phyloP scores from a whole-genome alignment of 1,140 invertebrate species.

The Tetragonula clypearis region DNA sequence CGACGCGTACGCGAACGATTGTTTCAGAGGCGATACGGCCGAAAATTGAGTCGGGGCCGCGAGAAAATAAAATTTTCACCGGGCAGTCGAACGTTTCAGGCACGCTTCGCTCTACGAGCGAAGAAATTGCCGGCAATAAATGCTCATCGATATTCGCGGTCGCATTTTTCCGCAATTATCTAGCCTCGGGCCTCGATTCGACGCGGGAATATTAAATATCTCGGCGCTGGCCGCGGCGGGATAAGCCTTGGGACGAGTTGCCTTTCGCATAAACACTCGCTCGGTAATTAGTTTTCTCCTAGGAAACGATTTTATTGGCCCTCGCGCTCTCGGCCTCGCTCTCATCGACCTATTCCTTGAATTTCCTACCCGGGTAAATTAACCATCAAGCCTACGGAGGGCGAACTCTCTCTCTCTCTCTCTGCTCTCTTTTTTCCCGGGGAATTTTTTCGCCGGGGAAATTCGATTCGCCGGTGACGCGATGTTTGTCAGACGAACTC shows the following conservation, averaged over 20 bases:
- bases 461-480: background rate
- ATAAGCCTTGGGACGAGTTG: too few species aligned
- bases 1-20: slow-evolving; percentile 30
- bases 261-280: background rate
- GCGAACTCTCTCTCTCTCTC: too few species aligned
- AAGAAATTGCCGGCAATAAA: slow-evolving; percentile 43
- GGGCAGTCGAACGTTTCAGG: slow-evolving; percentile 6
- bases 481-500: background rate
- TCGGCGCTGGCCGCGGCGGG: background rate
- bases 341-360: background rate
- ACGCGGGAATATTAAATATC: slow-evolving; percentile 35
- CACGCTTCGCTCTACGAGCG: background rate
- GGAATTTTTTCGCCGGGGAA: background rate
- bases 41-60: slow-evolving; percentile 24
- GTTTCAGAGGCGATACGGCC: slow-evolving; percentile 23
- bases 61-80: slow-evolving; percentile 41
- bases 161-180: slow-evolving; percentile 37
- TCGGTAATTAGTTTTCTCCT: slow-evolving; percentile 29
- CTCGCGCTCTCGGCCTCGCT: background rate
- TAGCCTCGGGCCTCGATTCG: background rate
- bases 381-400: background rate
- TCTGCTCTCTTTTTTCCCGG: background rate
- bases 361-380: slow-evolving; percentile 1
- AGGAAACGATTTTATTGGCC: slow-evolving; percentile 5
- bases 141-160: slow-evolving; percentile 25